A percentile compares a stretch with the other conserved stretches of the same genome.
phyloP scores from a whole-genome alignment of 2,113 vertebrate species.

The Otocyon megalotis region DNA sequence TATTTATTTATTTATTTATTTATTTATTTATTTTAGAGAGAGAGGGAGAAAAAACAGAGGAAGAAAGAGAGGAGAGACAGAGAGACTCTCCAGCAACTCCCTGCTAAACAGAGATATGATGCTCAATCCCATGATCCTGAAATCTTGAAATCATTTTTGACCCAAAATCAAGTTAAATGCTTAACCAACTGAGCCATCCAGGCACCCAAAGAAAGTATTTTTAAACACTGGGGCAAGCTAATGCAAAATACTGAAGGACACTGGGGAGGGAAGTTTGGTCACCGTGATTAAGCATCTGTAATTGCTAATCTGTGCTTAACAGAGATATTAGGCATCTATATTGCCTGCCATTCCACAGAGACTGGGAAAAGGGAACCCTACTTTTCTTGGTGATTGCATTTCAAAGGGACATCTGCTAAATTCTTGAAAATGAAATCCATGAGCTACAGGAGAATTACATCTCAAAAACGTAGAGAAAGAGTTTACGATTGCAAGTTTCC shows the following conservation, averaged over 20 bases:
- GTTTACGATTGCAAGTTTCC: neutral
- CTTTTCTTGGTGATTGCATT: neutral
- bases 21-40: neutral
- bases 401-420: neutral
- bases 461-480: neutral
- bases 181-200: neutral
- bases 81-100: neutral
- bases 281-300: neutral
- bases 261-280: no score
- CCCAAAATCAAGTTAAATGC: neutral
- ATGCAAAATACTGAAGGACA: neutral
- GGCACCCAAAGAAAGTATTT: neutral
- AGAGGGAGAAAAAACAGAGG: neutral
- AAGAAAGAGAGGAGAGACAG: neutral
- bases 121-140: neutral
- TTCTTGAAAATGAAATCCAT: neutral
- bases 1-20: neutral
- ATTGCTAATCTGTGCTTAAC: neutral
- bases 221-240: neutral
- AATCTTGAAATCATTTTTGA: neutral
- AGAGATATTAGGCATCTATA: neutral
- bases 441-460: neutral
- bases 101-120: neutral
- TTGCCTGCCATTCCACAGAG: neutral
- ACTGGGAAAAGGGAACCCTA: neutral